Base-by-base conservation (phyloP, 2,113 vertebrate species). In the Connochaetes taurinus region DNA sequence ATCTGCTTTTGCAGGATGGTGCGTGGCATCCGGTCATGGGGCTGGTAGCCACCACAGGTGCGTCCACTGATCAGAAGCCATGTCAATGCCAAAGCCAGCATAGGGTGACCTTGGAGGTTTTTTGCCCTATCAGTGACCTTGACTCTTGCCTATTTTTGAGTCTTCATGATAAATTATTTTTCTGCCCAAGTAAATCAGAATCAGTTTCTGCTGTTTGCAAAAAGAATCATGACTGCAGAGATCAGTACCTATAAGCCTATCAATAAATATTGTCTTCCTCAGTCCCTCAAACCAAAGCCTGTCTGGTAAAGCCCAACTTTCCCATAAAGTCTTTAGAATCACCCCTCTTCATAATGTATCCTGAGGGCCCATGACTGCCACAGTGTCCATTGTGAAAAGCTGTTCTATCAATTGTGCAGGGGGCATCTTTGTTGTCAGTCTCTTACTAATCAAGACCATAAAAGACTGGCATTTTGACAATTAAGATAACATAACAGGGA, bases 391-490 rank as follows among this genome's bases (percentile, higher is more conserved):
- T 86, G n/a, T 62, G 19, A 91, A 86, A 58, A 23, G 81, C 6
- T 71, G 7, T 87, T 45, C 14, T 50, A 21, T 14, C 17, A 81
- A 1, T 13, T 71, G 17, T 23, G 12, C 36, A 19, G 3, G 27
- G 5, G 31, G 17, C 25, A 57, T 7, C 21, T 67, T 60, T 67
- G 67, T 11, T 31, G 71, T 3, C 45, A 81, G 19, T 47, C 25
- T 64, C n/a, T 12, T 25, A 80, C 45, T 60, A 53, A 60, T 17
- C 8, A 91, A 86, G 58, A 92, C 7, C 6, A 19, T 57, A 10
- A 95, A 50, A 27, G 45, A 45, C 3, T 53, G n/a, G 33, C 29
- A 83, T 91, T 62, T 95, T 86, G n/a, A 90, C 45, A 86, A 13
- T 6, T 47, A 40, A 58, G 16, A 57, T 62, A 71, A 89, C 13